Base-by-base conservation (phyloP, 2,888 invertebrate genomes). In the Hyposoter didymator region DNA sequence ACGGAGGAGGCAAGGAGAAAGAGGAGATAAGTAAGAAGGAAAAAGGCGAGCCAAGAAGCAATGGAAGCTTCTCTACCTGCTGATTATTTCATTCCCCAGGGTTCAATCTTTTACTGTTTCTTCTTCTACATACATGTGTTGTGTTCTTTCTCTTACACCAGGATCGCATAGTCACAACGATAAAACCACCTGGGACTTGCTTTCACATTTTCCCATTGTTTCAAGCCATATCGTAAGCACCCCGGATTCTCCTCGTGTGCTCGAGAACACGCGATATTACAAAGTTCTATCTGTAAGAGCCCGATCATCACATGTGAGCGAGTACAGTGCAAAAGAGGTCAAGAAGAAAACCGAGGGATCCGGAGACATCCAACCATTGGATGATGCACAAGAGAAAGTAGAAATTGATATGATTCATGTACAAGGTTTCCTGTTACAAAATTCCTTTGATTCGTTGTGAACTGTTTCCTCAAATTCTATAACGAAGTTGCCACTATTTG, bases 81-180 rank as follows among this genome's bases (percentile, higher is more conserved):
- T 88, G 88, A 90, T 90, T 90, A 90, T 91, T 90, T 89, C 88
- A 88, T 88, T 87, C 87, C 85, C 87, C 66, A 49, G 85, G 79
- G 86, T 83, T 87, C 87, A 87, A 89, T 88, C 87, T 87, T 87
- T 89, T 87, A 86, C 79, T 88, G 79, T 59, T 59, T 85, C 81
- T 84, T 87, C 87, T 85, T 79, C 79, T 35, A 70, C 76, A 64
- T 79, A 75, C 49, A 78, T 59, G 52, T 43, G 22, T 45, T 19
- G 83, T 43, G 78, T 82, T 85, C 83, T 88, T 85, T 82, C 86
- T 78, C 49, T 82, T 35, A 66, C 49, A 79, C 55, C 52, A 69
- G 47, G 72, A 66, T 59, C 14, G 72, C 85, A 69, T 84, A 70
- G 76, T 78, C 75, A 82, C 66, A 85, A 82, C 82, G 84, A 85